Base-by-base conservation (phyloP, 2,888 invertebrate species). In the Iselma pallidipennis region DNA sequence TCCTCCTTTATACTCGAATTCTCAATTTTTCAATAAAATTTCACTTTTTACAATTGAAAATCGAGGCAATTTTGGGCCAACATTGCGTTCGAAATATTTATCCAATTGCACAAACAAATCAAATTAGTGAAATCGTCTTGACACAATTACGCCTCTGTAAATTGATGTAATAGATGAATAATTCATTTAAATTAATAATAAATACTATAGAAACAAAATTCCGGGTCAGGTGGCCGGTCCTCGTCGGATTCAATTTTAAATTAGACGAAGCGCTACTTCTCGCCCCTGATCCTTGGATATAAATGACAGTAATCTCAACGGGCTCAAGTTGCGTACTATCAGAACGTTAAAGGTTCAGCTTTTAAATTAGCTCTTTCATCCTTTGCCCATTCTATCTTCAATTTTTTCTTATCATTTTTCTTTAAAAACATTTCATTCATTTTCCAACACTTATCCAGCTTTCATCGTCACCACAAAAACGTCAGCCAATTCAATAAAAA, bases 251-350 rank as follows among this genome's bases (percentile, higher is more conserved):
- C 45, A 45, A 45, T 45, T 45, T 45, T 21, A 45, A 21, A 45
- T 45, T 45, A 45, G 16, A 45, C 12, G 3, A 45, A 21, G 12
- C n/a, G n/a, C 45, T 2, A 7, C 6, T 45, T 4, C 45, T 45
- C 25, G 45, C 19, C 21, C 45, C 45, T 9, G 45, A 45, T 45
- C 45, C 21, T 45, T 45, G 21, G 21, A 45, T 21, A 45, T 45
- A 45, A 45, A 45, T 45, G 45, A 21, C 45, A 21, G 45, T 45
- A 45, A 45, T 45, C 45, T 45, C 45, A 45, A 45, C 21, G 21
- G 45, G 45, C 45, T 45, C 45, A 45, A 37, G 16, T 16, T n/a
- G 37, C n/a, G 6, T 37, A 21, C 21, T 9, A 45, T 45, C 45
- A 2, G 3, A 9, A 45, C 9, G 21, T 45, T 45, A 21, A 16